Evolutionary conservation across 2,797 vertebrate genomes (phyloP).

Genomic region (Tragelaphus eurycerus): DNA sequence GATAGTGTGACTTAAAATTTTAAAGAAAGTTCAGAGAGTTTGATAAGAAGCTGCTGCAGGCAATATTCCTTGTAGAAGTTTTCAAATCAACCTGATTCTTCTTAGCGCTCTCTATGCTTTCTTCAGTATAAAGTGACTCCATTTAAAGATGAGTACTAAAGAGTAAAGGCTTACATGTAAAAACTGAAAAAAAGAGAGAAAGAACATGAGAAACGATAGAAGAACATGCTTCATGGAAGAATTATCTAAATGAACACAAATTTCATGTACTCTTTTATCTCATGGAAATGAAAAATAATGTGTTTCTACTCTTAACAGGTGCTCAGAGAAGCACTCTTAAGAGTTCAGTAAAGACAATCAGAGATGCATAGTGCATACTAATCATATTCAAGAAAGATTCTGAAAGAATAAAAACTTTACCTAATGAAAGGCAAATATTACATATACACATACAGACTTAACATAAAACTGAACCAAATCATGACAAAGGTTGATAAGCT

Average conservation of each 20-base stretch:
- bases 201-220: not conserved
- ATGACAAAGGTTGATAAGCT: not conserved
- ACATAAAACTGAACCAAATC: not conserved
- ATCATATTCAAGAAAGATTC: not conserved
- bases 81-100: not conserved
- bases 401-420: not conserved
- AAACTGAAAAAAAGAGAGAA: not conserved
- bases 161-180: not conserved
- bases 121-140: not conserved
- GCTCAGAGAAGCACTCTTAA: not conserved
- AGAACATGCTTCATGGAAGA: not conserved
- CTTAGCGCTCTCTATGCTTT: not conserved
- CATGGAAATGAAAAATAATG: not conserved
- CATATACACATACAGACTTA: not conserved
- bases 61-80: not conserved
- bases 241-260: not conserved
- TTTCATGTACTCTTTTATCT: not conserved
- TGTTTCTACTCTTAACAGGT: not conserved
- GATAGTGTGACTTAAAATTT: not conserved
- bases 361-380: not conserved
- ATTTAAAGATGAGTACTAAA: not conserved
- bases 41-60: not conserved
- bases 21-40: not conserved
- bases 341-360: not conserved
- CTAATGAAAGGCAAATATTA: not conserved